Evolutionary conservation across 2,888 invertebrate genomes (phyloP).

Genomic region (Belgica antarctica): DNA sequence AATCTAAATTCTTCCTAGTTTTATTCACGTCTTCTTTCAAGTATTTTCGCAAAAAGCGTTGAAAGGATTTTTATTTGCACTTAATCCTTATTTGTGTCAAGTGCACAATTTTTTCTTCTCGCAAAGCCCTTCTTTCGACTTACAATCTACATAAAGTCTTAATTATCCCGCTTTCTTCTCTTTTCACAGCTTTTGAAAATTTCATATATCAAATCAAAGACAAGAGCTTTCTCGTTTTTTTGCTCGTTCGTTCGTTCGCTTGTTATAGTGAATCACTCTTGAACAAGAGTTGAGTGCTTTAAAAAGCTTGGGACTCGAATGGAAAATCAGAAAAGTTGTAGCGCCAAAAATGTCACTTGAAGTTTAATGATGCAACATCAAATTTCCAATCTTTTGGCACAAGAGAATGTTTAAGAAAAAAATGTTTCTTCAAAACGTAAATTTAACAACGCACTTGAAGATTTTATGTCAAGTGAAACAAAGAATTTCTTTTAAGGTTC

Average conservation of each 20-base stretch:
- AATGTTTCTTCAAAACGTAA: too few relatives aligned
- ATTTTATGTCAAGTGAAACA: too few relatives aligned
- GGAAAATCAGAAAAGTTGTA: too few relatives aligned
- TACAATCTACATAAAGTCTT: constrained; percentile 31
- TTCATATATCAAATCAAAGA: constrained; percentile 17
- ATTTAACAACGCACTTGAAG: too few relatives aligned
- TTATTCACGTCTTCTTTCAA: not conserved
- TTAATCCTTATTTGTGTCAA: constrained; percentile 36
- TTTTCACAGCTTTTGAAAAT: constrained; percentile 2
- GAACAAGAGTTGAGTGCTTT: too few relatives aligned
- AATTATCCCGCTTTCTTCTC: not conserved
- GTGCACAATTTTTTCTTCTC: constrained; percentile 26
- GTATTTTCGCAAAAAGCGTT: not conserved
- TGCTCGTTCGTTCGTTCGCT: too few relatives aligned
- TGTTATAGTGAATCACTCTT: too few relatives aligned
- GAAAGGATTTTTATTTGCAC: constrained; percentile 31
- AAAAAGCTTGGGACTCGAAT: too few relatives aligned
- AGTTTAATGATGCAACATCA: constrained; percentile 25
- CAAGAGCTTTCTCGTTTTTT: too few relatives aligned
- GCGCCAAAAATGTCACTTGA: constrained; percentile 7
- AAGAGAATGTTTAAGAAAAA: too few relatives aligned
- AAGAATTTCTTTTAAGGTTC: too few relatives aligned
- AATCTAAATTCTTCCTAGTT: not conserved
- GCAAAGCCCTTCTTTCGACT: not conserved
- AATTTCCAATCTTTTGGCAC: too few relatives aligned